Percentiles rank a stretch among this genome's conserved stretches.
phyloP scores from a whole-genome alignment of 1,140 invertebrate genomes.

The Cydia strobilella region DNA sequence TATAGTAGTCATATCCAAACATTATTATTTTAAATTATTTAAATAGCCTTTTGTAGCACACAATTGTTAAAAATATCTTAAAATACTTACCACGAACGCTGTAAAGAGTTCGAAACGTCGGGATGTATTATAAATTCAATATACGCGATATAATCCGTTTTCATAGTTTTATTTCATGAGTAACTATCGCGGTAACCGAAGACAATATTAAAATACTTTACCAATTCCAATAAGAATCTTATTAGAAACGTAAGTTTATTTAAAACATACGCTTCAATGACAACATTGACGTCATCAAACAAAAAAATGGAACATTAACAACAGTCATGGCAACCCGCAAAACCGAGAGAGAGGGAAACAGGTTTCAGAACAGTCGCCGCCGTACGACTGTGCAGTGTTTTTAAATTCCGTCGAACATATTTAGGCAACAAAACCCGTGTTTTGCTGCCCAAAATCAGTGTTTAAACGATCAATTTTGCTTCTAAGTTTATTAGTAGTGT shows the following conservation, averaged over 20 bases:
- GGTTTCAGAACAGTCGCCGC: constrained; percentile 59
- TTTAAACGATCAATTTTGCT: constrained; percentile 43
- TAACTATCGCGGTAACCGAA: no score
- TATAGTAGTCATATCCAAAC: no score
- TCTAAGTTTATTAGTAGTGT: constrained; percentile 28
- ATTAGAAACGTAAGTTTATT: not conserved
- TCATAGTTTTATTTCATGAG: no score
- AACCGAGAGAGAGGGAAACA: constrained; percentile 58
- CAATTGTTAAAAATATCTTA: not conserved
- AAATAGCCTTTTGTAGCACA: no score
- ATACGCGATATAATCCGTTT: no score
- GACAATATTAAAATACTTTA: no score
- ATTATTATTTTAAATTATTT: no score
- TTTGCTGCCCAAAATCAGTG: constrained; percentile 44
- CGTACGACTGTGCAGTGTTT: constrained; percentile 54
- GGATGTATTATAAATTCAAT: no score
- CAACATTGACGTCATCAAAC: not conserved
- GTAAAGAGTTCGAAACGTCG: no score
- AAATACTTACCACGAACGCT: no score
- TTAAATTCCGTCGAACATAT: constrained; percentile 51
- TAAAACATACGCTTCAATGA: not conserved
- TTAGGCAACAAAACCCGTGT: constrained; percentile 56
- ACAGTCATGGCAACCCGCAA: constrained; percentile 54
- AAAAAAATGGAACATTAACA: constrained; percentile 27
- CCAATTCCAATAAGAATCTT: not conserved